Evolutionary conservation across 1,140 invertebrate genomes (phyloP), one percentile per base, ranked within the genome.

Genomic region (Brachionus paranguensis): DNA sequence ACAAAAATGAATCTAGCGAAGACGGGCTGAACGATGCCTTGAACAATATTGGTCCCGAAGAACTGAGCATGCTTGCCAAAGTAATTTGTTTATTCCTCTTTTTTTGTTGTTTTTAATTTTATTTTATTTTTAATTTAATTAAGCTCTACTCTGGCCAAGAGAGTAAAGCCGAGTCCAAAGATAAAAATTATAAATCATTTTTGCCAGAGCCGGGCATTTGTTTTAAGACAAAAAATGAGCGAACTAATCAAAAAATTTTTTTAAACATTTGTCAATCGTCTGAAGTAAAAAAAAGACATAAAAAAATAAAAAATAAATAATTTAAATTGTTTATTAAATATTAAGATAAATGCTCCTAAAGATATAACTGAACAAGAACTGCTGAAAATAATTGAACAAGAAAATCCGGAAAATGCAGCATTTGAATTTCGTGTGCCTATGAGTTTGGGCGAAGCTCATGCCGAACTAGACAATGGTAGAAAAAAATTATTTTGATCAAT

Each of bases 381-480:
- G 0, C 87, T 93, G 72, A 89, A 92, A 74, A 91, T 94, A 65
- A 86, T 95, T 20, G 91, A 92, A 83, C 93, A 93, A 2, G 92
- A 94, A 76, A 92, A 93, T 81, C 91, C 92, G 0, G 91, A 92
- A 5, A 81, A 64, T 81, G 20, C 78, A 33, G 78, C 78, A 20
- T 84, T 68, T 74, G 91, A 91, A 55, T 96, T 93, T 87, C 90
- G 93, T 74, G 92, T 96, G 60, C 95, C 95, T 1, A 94, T 96
- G 93, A 95, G 94, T 87, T 93, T 96, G 85, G 95, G 94, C 0
- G 92, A 93, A 87, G 91, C 93, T 64, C 93, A 93, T 86, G 90
- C 90, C 12, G 94, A 95, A 87, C 88, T 90, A 27, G 95, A 96
- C 88, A 96, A 95, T 89, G 92, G 91, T 12, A 70, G 2, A 70